phyloP scores from a whole-genome alignment of 2,888 invertebrate genomes.

The Tenodera sinensis region DNA sequence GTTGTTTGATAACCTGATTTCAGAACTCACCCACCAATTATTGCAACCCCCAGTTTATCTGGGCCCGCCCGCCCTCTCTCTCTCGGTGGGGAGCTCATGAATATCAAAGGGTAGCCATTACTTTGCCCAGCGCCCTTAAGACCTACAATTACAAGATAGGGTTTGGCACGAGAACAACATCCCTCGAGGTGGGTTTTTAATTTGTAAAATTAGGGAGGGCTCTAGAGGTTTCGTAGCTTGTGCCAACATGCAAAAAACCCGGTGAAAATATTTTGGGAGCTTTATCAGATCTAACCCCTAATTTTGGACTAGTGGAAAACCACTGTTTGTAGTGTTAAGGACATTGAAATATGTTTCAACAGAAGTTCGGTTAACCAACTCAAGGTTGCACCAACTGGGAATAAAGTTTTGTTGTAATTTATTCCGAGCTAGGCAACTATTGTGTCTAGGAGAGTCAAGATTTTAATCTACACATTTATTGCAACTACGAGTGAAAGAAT shows the following conservation, averaged over 20 bases:
- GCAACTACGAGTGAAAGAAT: no score
- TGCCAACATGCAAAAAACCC: neutral
- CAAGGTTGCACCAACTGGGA: no score
- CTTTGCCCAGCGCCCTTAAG: neutral
- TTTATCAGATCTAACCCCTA: neutral
- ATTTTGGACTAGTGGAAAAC: no score
- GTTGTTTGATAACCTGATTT: neutral
- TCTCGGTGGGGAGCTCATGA: neutral
- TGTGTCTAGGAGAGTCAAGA: no score
- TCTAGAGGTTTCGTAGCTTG: neutral
- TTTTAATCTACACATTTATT: no score
- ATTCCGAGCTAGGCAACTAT: no score
- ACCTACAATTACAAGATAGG: neutral
- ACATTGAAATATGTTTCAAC: no score
- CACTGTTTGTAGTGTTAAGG: no score
- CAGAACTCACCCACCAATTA: neutral
- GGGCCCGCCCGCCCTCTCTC: no score
- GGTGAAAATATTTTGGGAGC: neutral
- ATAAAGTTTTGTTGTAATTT: no score
- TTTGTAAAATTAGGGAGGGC: neutral
- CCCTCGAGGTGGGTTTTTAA: neutral
- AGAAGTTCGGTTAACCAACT: no score
- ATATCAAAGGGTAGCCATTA: neutral
- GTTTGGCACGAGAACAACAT: neutral
- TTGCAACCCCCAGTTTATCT: neutral